Evolutionary conservation across 2,797 vertebrate genomes (phyloP), one percentile per base, ranked within the genome.

Genomic region (Pangasius krempfi): DNA sequence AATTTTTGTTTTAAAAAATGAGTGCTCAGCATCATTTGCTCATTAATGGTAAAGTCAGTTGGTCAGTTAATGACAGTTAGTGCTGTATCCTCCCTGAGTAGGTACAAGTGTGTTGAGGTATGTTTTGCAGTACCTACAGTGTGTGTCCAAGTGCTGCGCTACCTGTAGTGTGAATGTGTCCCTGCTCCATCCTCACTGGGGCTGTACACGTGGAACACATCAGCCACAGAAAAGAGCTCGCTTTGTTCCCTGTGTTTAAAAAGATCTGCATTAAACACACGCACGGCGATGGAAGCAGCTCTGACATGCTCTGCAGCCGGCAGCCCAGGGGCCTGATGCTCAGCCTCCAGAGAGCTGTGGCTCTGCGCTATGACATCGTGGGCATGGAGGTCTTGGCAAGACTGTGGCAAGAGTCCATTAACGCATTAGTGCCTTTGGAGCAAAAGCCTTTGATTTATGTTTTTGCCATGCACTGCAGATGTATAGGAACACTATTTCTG

Each of bases 241-340:
- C 94, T 94, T 95, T 95, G 95, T 95, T 95, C 92, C 92, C 86
- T 66, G 72, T 94, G 93, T 94, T 94, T 93, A 93, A 93, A 93
- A 95, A 93, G 93, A 96, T 96, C 96, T 85, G 95, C 94, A 92
- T 95, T 96, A 95, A 96, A 96, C 95, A 91, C 94, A 95, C 94
- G 95, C 94, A 93, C 90, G 92, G 90, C 20, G 79, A 68, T 88
- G 76, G 88, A 86, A 92, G 94, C 94, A 86, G 92, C 86, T 88
- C 87, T 68, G 66, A 62, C 54, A 66, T 44, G 18, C 68, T 66
- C 76, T 68, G 20, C 58, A 86, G 72, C 73, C 27, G 37, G 52
- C 54, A 54, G 78, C 73, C 68, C 87, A 93, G 82, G 68, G 88
- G 90, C 82, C 83, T 92, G 84, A 89, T 37, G 44, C 52, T 60